These are phyloP conservation scores for Pollenia amentaria DNA, from an alignment of 2,888 invertebrate species.

Conservation along the genomic window DNA sequence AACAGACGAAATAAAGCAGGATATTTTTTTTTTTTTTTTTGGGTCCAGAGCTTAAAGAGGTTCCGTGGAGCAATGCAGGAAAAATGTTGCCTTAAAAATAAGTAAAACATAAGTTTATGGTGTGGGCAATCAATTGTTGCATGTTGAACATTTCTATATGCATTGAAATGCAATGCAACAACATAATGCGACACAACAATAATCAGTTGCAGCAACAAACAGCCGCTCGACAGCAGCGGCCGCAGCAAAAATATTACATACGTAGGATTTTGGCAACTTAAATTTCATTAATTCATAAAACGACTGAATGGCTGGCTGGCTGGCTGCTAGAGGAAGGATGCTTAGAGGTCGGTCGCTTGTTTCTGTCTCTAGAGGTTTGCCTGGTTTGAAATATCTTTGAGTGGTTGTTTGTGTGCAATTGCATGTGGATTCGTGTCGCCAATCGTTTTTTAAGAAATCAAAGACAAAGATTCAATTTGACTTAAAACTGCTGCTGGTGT, in stretches of 20 bases:
- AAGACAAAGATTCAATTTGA: slow-evolving; percentile 74
- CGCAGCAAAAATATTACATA: slow-evolving; percentile 30
- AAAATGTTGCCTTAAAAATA: slow-evolving; percentile 1
- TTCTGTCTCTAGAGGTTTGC: slow-evolving; percentile 60
- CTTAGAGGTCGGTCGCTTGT: slow-evolving; percentile 1
- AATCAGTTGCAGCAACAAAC: slow-evolving; percentile 47
- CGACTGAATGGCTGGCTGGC: slow-evolving; percentile 2
- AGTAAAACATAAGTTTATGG: slow-evolving; percentile 42
- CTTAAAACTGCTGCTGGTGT: slow-evolving; percentile 74
- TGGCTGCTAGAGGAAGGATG: slow-evolving; percentile 10
- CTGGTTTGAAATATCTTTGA: not conserved
- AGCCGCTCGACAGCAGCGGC: not conserved
- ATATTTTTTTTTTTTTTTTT: slow-evolving; percentile 8
- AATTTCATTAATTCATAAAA: slow-evolving; percentile 46
- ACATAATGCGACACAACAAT: slow-evolving; percentile 50
- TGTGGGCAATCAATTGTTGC: slow-evolving; percentile 81
- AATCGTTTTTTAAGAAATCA: slow-evolving; percentile 74
- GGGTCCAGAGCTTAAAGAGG: not conserved
- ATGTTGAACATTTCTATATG: slow-evolving; percentile 76
- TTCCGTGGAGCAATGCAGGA: not conserved
- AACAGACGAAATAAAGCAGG: slow-evolving; percentile 11
- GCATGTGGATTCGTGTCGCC: slow-evolving; percentile 76
- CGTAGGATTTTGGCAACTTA: slow-evolving; percentile 42
- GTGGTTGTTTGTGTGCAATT: slow-evolving; percentile 54
- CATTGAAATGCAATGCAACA: slow-evolving; percentile 5